Base-by-base conservation (phyloP, 1,140 invertebrate genomes). In the Acromyrmex charruanus region DNA sequence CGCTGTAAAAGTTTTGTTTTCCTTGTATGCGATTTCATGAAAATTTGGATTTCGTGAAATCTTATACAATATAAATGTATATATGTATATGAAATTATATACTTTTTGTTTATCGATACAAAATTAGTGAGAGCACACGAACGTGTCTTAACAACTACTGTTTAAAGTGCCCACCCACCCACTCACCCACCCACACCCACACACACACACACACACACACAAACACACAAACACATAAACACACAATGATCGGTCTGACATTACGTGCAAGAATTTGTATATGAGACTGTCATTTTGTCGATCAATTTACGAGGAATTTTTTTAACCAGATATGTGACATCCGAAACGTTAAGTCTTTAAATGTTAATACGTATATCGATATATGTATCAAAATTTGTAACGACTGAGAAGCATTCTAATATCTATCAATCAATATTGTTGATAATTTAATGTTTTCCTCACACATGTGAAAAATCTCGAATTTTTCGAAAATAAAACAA, bases 361-460 rank as follows among this genome's bases (percentile, higher is more conserved):
- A 77, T 35, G 25, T 89, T 21, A 66, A 87, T 86, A 84, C 82
- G 51, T 75, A 75, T 35, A 68, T 44, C 6, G 10, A 61, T 89
- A 84, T 82, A 88, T 90, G 86, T 79, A 25, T 89, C 39, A 44
- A 81, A 90, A 82, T 89, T 72, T 51, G 12, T 66, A 79, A 59
- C 39, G 80, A 75, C 63, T 75, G 72, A 82, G 75, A 86, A 44
- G 28, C 25, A 77, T 88, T 35, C 51, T 86, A 61, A 63, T 89
- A 31, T 75, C 85, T 86, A 21, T 74, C 61, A 61, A 66, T 31
- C 14, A 31, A 31, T 66, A 68, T 68, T 84, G 31, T 49, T 16
- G n/a, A 58, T 58, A 21, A 9, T 10, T 58, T n/a, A 58, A 58
- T 58, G 21, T 21, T 84, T 65, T 77, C 55, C 18, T 66, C 18